Evolutionary conservation across 2,888 invertebrate genomes (phyloP), one percentile per base, ranked within the genome.

Genomic region (Morpho deidamia): DNA sequence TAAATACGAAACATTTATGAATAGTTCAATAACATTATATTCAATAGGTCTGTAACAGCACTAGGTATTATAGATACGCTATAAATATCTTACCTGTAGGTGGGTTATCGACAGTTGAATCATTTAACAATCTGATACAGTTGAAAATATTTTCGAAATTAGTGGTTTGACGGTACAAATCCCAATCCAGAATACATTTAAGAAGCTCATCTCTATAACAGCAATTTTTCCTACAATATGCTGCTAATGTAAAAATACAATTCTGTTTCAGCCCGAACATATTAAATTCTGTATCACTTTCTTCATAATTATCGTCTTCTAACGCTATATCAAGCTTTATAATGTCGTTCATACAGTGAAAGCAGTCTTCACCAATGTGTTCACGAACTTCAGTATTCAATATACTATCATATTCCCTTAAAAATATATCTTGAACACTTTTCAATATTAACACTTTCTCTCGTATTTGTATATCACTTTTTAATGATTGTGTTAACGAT

Each of bases 131-230:
- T 33, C 71, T 70, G 46, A 90, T 74, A 55, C 81, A 79, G 56
- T 74, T 66, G 43, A 83, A 74, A 8, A 80, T 76, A 58, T 81
- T 81, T 63, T 89, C 80, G 64, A 62, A 67, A 34, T 58, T 70
- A 5, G 62, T 65, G 11, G 64, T 55, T 51, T 85, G 85, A 60
- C 80, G 76, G 53, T 83, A 90, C 11, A 80, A 59, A 55, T 75
- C 74, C 1, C 71, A 66, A 55, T 85, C 77, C 11, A 89, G 64
- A 49, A 90, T 75, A 32, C 83, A 68, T 39, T 80, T 77, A 1
- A 85, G 61, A 57, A 88, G 64, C 60, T 87, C 85, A 9, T 76
- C 71, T 39, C 80, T 75, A 56, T 78, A 82, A 41, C 70, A 69
- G 3, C 70, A 71, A 7, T 64, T 58, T 51, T 72, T 72, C 50